Conservation (phyloP, 64 coral and sea anemone species). For the Actinia equina region DNA sequence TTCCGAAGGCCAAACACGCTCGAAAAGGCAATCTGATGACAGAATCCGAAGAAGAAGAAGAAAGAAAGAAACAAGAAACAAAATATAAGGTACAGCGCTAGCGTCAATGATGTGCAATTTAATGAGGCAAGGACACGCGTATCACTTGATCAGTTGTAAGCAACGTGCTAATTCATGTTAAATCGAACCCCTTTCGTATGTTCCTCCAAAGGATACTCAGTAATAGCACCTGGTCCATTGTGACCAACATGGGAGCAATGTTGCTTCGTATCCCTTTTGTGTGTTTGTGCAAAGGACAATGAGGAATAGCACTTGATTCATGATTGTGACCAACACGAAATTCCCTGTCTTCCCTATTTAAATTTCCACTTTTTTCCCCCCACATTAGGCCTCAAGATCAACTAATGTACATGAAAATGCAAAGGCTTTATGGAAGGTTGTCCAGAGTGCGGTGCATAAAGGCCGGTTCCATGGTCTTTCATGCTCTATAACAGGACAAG, state of each 20-base stretch:
- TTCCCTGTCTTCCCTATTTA: neutral
- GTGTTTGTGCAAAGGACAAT: too few relatives aligned
- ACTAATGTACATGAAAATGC: neutral
- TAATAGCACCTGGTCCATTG: too few relatives aligned
- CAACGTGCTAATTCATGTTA: neutral
- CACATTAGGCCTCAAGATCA: neutral
- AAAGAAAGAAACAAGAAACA: neutral
- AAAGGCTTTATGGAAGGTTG: slow-evolving; percentile 1
- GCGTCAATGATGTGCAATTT: too few relatives aligned
- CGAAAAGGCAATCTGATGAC: neutral
- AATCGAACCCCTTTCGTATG: too few relatives aligned
- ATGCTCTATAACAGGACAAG: neutral
- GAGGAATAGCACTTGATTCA: too few relatives aligned
- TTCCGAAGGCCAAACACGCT: neutral
- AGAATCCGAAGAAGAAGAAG: neutral
- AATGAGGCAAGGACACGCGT: too few relatives aligned
- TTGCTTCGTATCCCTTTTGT: too few relatives aligned
- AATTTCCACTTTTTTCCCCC: neutral
- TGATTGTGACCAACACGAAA: too few relatives aligned
- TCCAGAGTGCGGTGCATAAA: slow-evolving; percentile 26
- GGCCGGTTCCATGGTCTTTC: slow-evolving; percentile 28
- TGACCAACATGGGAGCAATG: neutral
- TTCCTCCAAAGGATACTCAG: too few relatives aligned
- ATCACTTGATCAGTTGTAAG: too few relatives aligned
- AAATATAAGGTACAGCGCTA: slow-evolving; percentile 1